Evolutionary conservation across 2,888 invertebrate genomes (phyloP).

Genomic region (Heliconius sara): DNA sequence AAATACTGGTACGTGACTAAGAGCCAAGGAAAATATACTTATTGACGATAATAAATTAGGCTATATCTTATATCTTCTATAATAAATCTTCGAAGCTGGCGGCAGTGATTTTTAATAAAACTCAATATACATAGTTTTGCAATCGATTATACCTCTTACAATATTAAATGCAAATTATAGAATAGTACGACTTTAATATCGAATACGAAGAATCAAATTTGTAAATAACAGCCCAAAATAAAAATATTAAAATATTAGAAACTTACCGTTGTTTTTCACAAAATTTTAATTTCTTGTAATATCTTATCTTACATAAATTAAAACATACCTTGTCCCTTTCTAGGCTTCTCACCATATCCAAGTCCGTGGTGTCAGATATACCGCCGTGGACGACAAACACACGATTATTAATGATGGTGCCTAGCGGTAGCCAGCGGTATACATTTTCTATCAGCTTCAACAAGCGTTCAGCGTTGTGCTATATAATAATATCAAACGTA

Average conservation of each 20-base stretch:
- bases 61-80: too few relatives aligned
- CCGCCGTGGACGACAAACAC: constrained; percentile 97
- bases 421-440: constrained; percentile 96
- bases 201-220: not conserved
- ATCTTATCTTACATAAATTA: not conserved
- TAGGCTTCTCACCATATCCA: constrained; percentile 90
- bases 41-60: constrained; percentile 17
- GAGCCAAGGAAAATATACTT: constrained; percentile 22
- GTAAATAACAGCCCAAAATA: not conserved
- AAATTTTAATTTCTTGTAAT: not conserved
- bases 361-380: constrained; percentile 93
- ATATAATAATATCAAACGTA: constrained; percentile 58
- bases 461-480: constrained; percentile 91
- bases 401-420: constrained; percentile 94
- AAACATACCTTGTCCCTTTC: constrained; percentile 91
- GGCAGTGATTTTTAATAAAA: constrained; percentile 11
- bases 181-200: not conserved
- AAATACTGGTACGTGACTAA: constrained; percentile 9
- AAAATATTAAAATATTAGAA: not conserved
- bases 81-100: not conserved
- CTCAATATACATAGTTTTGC: constrained; percentile 7
- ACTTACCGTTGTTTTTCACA: not conserved
- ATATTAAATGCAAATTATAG: not conserved
- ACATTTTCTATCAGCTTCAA: constrained; percentile 93
- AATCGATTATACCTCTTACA: not conserved